A percentile compares a stretch with the other conserved stretches of the same genome.
phyloP scores from a whole-genome alignment of 1,140 invertebrate genomes.

The Charaxes varanes region DNA sequence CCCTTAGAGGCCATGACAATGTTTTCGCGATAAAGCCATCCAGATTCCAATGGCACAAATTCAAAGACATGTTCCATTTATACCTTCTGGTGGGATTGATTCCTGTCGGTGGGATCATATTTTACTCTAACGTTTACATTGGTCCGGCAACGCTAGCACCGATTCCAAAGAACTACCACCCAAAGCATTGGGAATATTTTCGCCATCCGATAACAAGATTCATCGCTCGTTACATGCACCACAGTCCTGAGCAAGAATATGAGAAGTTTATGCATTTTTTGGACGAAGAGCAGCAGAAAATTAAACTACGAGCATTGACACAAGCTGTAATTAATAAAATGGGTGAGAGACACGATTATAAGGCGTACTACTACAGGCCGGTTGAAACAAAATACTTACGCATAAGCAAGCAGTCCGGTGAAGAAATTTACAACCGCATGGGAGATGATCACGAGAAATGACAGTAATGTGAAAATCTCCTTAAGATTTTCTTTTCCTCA shows the following conservation, averaged over 20 bases:
- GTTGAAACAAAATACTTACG: conserved; percentile 78
- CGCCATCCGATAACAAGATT: conserved; percentile 88
- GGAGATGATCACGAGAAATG: conserved; percentile 61
- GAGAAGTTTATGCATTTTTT: conserved; percentile 83
- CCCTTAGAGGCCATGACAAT: not conserved
- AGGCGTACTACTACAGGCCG: conserved; percentile 86
- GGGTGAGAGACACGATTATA: conserved; percentile 84
- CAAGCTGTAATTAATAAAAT: conserved; percentile 80
- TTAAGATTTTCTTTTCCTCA: no score
- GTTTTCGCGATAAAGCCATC: not conserved
- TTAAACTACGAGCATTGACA: conserved; percentile 76
- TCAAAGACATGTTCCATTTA: conserved; percentile 88
- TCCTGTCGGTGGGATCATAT: conserved; percentile 78
- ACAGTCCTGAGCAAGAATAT: conserved; percentile 78
- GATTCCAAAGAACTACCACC: conserved; percentile 88
- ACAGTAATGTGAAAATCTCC: conserved; percentile 9
- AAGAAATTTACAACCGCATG: conserved; percentile 70
- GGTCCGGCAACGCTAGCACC: conserved; percentile 85
- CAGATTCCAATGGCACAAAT: conserved; percentile 85
- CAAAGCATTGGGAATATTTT: conserved; percentile 90
- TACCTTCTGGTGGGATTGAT: conserved; percentile 85
- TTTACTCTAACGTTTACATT: conserved; percentile 85
- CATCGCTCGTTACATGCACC: conserved; percentile 77
- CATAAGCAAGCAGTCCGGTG: conserved; percentile 73
- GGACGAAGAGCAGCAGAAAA: conserved; percentile 80